These are phyloP conservation scores for Eolophus roseicapilla DNA, from an alignment of 2,113 vertebrate genomes.

Conservation along the genomic window DNA sequence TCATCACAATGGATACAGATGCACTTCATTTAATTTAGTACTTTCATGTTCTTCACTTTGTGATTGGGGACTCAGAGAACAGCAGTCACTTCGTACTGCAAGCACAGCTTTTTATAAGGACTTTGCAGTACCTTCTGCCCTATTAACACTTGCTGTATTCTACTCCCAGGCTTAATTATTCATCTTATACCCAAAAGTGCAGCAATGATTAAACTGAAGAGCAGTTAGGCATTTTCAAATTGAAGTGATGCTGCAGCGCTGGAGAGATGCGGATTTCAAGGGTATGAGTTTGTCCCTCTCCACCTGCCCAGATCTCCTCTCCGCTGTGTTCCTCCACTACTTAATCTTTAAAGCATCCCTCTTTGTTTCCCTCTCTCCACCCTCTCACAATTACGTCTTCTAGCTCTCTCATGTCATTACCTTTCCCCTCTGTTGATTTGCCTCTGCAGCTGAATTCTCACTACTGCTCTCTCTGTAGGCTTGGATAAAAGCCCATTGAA, in stretches of 20 bases:
- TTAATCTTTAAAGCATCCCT: background rate
- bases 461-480: background rate
- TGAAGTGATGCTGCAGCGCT: background rate
- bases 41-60: background rate
- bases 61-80: background rate
- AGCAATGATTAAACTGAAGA: conserved; percentile 61
- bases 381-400: background rate
- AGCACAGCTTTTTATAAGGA: conserved; percentile 54
- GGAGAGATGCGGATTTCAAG: background rate
- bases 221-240: conserved; percentile 46
- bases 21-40: conserved; percentile 41
- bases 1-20: background rate
- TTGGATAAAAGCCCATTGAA: conserved; percentile 38
- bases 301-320: background rate
- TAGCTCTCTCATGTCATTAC: background rate
- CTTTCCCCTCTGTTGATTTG: conserved; percentile 34
- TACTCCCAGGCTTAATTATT: conserved; percentile 68
- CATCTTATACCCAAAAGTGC: conserved; percentile 60
- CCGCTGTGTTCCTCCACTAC: background rate
- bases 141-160: conserved; percentile 56
- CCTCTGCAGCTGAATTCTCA: conserved; percentile 18
- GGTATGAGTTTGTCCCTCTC: conserved; percentile 12
- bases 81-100: conserved; percentile 28
- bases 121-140: conserved; percentile 53
- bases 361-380: background rate